Evolutionary conservation across 2,797 vertebrate species (phyloP).

Genomic region (Arctocebus calabarensis): DNA sequence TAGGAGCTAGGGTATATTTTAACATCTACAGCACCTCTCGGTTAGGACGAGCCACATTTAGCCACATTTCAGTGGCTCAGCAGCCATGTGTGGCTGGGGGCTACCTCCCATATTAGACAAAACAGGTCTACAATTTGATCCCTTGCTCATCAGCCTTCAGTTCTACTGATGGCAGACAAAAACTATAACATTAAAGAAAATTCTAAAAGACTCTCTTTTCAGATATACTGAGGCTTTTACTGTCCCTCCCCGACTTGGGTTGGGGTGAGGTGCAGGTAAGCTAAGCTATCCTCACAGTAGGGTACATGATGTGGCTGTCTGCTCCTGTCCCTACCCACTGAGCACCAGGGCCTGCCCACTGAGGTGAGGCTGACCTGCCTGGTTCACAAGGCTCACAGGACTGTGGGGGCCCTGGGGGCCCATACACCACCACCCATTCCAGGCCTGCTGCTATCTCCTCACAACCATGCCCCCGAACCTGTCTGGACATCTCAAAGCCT

Average conservation of each 20-base stretch:
- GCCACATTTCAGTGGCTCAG: not conserved
- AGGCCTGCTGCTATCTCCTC: not conserved
- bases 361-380: not conserved
- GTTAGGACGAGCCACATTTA: not conserved
- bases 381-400: not conserved
- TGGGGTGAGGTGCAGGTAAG: not conserved
- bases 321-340: not conserved
- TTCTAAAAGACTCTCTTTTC: conserved; percentile 24
- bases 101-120: not conserved
- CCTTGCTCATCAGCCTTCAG: not conserved
- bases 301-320: not conserved
- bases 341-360: not conserved
- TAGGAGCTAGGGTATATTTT: not conserved
- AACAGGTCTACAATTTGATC: not conserved
- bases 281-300: not conserved
- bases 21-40: not conserved
- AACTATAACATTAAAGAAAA: not conserved
- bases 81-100: not conserved
- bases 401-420: not conserved
- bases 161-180: not conserved
- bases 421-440: not conserved
- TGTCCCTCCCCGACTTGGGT: not conserved
- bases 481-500: not conserved
- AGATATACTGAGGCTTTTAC: not conserved
- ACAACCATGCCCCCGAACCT: not conserved